Evolutionary conservation across 2,797 vertebrate genomes (phyloP).

Genomic region (Mus spretus): DNA sequence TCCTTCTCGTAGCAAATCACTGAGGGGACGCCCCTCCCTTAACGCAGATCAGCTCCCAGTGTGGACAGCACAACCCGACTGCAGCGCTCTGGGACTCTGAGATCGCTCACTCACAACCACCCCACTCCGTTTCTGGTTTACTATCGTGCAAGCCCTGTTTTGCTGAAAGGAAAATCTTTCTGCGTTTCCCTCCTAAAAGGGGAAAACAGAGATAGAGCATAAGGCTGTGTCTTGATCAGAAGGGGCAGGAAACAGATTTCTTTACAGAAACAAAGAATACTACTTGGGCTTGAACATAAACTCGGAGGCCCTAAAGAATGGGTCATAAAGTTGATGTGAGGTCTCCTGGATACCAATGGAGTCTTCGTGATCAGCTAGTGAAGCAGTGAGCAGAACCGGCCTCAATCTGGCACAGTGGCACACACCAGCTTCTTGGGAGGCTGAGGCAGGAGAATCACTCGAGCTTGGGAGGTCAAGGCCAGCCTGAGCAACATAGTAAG

Average conservation of each 20-base stretch:
- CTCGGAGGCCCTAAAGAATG: neutral
- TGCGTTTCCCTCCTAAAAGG: slow-evolving; percentile 55
- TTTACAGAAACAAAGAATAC: neutral
- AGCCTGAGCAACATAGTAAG: neutral
- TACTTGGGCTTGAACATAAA: neutral
- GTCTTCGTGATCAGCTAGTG: neutral
- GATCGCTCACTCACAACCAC: neutral
- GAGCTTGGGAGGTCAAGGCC: neutral
- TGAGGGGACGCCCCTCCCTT: neutral
- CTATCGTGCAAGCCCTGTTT: slow-evolving; percentile 45
- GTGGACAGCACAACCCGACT: neutral
- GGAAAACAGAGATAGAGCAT: slow-evolving; percentile 57
- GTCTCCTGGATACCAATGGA: rapidly evolving
- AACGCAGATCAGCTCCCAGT: neutral
- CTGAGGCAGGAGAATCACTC: neutral
- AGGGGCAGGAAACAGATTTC: neutral
- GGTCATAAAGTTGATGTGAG: neutral
- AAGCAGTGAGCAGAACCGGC: neutral
- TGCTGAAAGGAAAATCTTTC: slow-evolving; percentile 60
- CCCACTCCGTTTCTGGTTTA: neutral
- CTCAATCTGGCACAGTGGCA: neutral
- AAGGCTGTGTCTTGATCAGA: neutral
- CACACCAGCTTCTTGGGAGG: neutral
- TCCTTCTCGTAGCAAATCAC: neutral
- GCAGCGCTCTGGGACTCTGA: neutral